Percentiles rank a stretch among this genome's conserved stretches.
Evolutionary conservation across 2,113 vertebrate genomes (phyloP).

Genomic region (Piaya cayana): DNA sequence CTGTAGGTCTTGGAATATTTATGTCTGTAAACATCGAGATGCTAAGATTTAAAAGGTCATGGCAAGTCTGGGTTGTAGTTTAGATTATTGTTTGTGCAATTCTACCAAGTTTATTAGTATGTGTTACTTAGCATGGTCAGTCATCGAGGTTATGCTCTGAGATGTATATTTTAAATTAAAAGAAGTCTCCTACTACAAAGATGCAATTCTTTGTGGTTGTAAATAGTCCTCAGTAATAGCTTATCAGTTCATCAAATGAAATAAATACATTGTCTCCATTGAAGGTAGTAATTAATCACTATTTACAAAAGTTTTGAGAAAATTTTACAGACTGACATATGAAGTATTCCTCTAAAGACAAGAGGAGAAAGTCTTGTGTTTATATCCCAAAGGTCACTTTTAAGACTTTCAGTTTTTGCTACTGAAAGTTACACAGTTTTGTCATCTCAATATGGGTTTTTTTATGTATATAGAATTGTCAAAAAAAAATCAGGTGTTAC

Average conservation of each 20-base stretch:
- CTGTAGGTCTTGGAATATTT: neutral
- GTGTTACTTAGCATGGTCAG: neutral
- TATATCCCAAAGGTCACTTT: neutral
- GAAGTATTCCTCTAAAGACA: neutral
- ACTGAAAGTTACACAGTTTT: neutral
- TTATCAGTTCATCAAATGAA: neutral
- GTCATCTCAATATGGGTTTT: neutral
- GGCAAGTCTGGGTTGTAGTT: neutral
- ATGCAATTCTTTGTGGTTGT: neutral
- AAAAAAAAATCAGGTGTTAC: neutral
- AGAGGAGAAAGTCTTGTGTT: neutral
- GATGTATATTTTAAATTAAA: neutral
- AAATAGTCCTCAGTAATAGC: neutral
- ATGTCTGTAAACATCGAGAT: neutral
- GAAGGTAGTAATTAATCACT: neutral
- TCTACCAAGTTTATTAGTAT: neutral
- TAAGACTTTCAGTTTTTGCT: neutral
- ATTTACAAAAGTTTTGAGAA: neutral
- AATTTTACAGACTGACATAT: neutral
- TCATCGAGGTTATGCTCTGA: neutral
- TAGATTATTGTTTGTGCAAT: neutral
- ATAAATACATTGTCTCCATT: neutral
- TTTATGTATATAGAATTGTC: neutral
- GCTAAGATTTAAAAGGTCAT: neutral
- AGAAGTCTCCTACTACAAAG: neutral